Evolutionary conservation across 1,140 invertebrate genomes (phyloP), one percentile per base, ranked within the genome.

Genomic region (Ceratina japonica): DNA sequence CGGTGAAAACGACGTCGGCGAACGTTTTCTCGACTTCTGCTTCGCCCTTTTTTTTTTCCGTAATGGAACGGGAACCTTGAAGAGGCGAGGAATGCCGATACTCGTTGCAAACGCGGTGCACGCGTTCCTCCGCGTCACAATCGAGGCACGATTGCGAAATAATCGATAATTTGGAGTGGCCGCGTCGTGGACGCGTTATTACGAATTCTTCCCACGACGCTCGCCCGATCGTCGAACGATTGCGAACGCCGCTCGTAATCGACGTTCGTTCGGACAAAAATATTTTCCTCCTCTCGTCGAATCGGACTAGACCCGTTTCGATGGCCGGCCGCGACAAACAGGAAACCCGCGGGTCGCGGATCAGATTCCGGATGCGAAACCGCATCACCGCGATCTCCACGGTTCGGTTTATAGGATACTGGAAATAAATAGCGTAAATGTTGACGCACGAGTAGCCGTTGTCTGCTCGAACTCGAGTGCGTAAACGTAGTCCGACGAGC

Each of bases 141-240:
- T 59, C 56, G 22, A 31, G 22, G 0, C 44, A 44, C 51, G 22
- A 76, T 70, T 70, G 54, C 18, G 24, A 76, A 70, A 70, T 56
- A 56, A 61, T 76, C 63, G 22, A 66, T 70, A 69, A 61, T 76
- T 70, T 70, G n/a, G 37, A 37, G n/a, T 61, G n/a, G 10, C 18
- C 51, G 52, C 22, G 31, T 68, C 37, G 65, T 44, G 37, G 10
- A 22, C 10, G 63, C 44, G 27, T 76, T 61, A 22, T 69, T 51
- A 20, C 1, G 22, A 59, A 76, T 69, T 76, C 64, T 37, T 4
- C 18, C 31, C 54, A 22, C 54, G 37, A 15, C 16, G 2, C 16
- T 10, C 16, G 22, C 20, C 10, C 51, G n/a, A 18, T n/a, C n/a
- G 31, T 7, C 4, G 51, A 65, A 75, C 63, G 31, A 22, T 66